Evolutionary conservation across 2,888 invertebrate species (phyloP), one percentile per base, ranked within the genome.

Genomic region (Noctua pronuba): DNA sequence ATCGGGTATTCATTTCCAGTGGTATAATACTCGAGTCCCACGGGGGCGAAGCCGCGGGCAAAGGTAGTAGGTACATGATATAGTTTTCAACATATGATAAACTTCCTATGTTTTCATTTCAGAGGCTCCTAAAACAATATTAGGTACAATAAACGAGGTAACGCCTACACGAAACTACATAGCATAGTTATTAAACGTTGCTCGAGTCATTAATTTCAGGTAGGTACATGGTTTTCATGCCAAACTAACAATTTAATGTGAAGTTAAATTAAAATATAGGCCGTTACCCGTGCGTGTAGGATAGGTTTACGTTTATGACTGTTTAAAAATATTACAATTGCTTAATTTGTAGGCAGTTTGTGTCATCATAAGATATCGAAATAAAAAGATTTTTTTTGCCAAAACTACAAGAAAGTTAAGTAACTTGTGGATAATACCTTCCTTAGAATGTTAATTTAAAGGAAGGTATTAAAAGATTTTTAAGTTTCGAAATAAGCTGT

Each of bases 151-250:
- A 55, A 71, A 38, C 21, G 13, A 49, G 31, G 55, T 75, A 75
- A 79, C 87, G 87, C 84, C 84, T 84, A 83, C 75, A 64, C 60
- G 8, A 73, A 72, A 83, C 60, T 49, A 46, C 28, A 83, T 86
- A 78, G 84, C 84, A 86, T 55, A 66, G 68, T 68, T 66, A 58
- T 72, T 35, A 72, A 68, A 52, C 60, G 73, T 72, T 71, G 41
- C 73, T 60, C 44, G 60, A 28, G 52, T 62, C 46, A 67, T 82
- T 77, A 75, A 60, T 82, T 84, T 82, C 28, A 35, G 21, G 44
- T 35, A 67, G 65, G 77, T 3, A 71, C 31, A 31, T 55, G 31
- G 72, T 62, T 52, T 35, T 60, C 62, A 28, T 65, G 52, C n/a
- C 18, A 60, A 64, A 8, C 46, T 58, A 62, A 28, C 70, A 52